Conservation (phyloP, 1,140 invertebrate species). For the Helicoverpa zea region DNA sequence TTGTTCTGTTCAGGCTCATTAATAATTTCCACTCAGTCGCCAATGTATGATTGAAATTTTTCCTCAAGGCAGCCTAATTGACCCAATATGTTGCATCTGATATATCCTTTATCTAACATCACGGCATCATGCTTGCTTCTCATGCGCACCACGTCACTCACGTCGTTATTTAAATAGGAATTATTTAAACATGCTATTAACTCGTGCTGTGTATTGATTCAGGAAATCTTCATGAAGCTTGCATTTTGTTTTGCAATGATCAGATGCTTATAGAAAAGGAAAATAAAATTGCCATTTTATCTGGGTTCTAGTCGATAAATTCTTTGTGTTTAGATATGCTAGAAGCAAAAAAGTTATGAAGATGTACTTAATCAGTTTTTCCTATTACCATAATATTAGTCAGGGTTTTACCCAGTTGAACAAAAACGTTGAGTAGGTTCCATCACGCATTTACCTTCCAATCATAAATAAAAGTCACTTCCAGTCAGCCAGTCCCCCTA, state of each 20-base stretch:
- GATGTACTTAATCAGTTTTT: too few species aligned
- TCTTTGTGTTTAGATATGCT: too few species aligned
- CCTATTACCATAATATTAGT: too few species aligned
- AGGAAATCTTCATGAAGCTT: conserved; percentile 11
- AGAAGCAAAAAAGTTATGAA: too few species aligned
- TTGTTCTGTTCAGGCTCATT: not conserved
- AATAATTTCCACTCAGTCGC: not conserved
- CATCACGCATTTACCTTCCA: too few species aligned
- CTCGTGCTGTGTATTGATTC: conserved; percentile 4
- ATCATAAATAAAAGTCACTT: not conserved
- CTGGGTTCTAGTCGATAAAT: too few species aligned
- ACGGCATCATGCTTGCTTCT: conserved; percentile 17
- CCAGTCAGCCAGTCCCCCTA: not conserved
- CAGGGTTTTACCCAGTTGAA: too few species aligned
- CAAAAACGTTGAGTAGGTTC: too few species aligned
- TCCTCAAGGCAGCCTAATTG: not conserved
- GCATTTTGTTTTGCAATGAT: not conserved
- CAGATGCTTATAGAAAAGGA: not conserved
- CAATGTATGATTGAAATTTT: not conserved
- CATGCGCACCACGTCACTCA: conserved; percentile 8
- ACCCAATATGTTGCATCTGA: conserved; percentile 11
- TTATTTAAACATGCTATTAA: conserved; percentile 13
- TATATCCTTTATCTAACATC: conserved; percentile 9
- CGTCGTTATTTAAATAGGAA: conserved; percentile 31
- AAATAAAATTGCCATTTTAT: too few species aligned